Percentiles rank a stretch among this genome's conserved stretches.
phyloP scores from a whole-genome alignment of 2,797 vertebrate genomes.

The Garrulus glandarius region DNA sequence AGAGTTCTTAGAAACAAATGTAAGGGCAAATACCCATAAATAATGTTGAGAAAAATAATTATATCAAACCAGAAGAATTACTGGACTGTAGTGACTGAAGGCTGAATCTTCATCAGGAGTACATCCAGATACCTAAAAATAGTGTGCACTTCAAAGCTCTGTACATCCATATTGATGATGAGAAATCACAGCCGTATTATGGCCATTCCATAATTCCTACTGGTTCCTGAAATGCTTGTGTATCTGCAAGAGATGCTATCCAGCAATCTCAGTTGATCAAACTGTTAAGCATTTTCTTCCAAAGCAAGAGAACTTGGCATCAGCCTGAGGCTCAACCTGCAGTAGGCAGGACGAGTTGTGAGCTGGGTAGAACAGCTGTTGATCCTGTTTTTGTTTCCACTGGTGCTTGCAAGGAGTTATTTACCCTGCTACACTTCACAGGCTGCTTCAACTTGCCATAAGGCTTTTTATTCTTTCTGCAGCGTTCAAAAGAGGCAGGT shows the following conservation, averaged over 20 bases:
- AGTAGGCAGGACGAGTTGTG: not conserved
- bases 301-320: not conserved
- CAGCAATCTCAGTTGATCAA: not conserved
- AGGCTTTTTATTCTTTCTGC: slow-evolving; percentile 4
- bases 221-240: not conserved
- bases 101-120: not conserved
- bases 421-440: slow-evolving; percentile 4
- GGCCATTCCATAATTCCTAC: not conserved
- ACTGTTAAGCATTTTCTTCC: not conserved
- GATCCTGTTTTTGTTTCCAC: not conserved
- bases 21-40: not conserved
- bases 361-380: not conserved
- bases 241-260: not conserved
- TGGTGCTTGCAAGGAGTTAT: not conserved
- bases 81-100: not conserved
- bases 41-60: not conserved
- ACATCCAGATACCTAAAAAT: not conserved
- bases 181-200: not conserved
- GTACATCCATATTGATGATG: not conserved
- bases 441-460: not conserved
- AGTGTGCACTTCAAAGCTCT: not conserved
- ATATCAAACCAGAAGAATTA: not conserved
- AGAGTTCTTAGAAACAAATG: not conserved
- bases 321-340: not conserved
- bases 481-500: not conserved